Conservation (phyloP, 1,140 invertebrate genomes). For the Plectrocnemia conspersa region DNA sequence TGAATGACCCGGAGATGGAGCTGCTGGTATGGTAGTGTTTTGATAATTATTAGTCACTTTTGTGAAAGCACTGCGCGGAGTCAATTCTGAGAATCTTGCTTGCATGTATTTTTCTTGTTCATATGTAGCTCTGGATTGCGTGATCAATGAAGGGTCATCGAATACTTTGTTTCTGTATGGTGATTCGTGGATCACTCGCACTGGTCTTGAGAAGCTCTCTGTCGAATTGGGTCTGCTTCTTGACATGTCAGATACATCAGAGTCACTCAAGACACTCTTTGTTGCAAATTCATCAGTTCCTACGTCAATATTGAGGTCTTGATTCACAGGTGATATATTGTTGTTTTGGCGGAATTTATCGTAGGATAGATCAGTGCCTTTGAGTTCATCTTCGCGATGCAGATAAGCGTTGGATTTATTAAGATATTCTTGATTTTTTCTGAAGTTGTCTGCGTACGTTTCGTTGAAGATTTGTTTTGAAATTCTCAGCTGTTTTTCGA, state of each 20-base stretch:
- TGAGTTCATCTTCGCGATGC: constrained; percentile 40
- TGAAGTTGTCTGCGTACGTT: constrained; percentile 41
- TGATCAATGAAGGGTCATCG: constrained; percentile 54
- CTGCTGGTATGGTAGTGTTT: constrained; percentile 31
- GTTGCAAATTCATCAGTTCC: constrained; percentile 51
- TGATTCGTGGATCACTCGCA: constrained; percentile 46
- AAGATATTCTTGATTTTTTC: constrained; percentile 44
- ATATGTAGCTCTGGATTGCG: constrained; percentile 48
- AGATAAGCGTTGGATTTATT: constrained; percentile 41
- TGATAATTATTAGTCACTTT: constrained; percentile 59
- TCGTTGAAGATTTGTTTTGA: constrained; percentile 50
- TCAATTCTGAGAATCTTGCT: constrained; percentile 43
- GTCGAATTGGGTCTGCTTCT: constrained; percentile 49
- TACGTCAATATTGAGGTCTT: constrained; percentile 52
- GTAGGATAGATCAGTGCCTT: constrained; percentile 37
- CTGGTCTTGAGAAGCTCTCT: constrained; percentile 46
- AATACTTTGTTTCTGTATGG: constrained; percentile 55
- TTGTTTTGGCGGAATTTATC: constrained; percentile 46
- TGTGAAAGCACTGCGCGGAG: constrained; percentile 69
- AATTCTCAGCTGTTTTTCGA: constrained; percentile 56
- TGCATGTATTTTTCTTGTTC: constrained; percentile 43
- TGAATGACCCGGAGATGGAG: constrained; percentile 60
- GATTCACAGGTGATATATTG: constrained; percentile 48
- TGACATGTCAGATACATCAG: constrained; percentile 49
- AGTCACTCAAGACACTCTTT: constrained; percentile 48